Percentiles rank a stretch among this genome's conserved stretches.
Evolutionary conservation across 2,113 vertebrate species (phyloP).

Genomic region (Odobenus rosmarus): DNA sequence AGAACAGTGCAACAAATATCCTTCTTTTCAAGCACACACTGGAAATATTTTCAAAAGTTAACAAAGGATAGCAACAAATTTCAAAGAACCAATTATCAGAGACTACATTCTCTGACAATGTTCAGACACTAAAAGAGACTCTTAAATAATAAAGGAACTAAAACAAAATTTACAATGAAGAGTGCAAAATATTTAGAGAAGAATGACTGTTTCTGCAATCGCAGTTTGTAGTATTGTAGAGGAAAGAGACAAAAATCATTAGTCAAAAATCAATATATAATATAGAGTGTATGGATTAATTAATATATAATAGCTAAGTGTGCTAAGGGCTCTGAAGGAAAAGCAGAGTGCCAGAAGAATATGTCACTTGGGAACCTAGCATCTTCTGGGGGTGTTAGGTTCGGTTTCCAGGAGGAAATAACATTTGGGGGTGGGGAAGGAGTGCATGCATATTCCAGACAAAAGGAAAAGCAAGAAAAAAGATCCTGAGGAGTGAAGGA

Average conservation of each 20-base stretch:
- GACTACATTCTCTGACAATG: neutral
- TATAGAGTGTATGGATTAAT: neutral
- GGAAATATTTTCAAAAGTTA: neutral
- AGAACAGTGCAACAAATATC: neutral
- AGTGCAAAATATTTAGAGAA: neutral
- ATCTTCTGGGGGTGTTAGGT: neutral
- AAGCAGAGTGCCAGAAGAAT: neutral
- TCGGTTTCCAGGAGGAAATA: neutral
- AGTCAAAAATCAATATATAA: neutral
- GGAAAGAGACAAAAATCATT: neutral
- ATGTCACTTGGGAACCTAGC: neutral
- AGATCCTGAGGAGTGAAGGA: neutral
- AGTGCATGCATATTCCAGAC: neutral
- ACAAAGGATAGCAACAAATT: neutral
- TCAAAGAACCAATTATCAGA: neutral
- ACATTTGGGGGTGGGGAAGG: neutral
- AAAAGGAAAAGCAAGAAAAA: neutral
- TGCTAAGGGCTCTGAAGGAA: neutral
- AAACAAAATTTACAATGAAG: neutral
- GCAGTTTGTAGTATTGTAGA: neutral
- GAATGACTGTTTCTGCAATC: neutral
- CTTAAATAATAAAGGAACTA: neutral
- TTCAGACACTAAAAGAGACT: neutral
- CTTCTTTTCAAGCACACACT: neutral
- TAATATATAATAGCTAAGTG: neutral